phyloP scores from a whole-genome alignment of 2,113 vertebrate genomes.

The Oryzias javanicus region DNA sequence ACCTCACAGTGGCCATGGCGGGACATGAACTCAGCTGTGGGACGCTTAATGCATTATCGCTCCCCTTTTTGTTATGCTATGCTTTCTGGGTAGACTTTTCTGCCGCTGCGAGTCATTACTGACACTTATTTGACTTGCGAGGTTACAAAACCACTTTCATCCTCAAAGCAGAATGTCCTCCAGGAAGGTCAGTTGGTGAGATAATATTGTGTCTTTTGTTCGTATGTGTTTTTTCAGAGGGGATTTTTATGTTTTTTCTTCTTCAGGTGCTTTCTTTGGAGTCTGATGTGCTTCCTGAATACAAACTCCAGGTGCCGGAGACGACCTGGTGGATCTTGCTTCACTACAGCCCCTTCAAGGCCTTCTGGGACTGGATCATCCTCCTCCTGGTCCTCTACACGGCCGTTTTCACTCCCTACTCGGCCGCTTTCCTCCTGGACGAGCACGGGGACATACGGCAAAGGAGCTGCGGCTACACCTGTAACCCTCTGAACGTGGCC shows the following conservation, averaged over 20 bases:
- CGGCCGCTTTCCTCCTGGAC: conserved; percentile 89
- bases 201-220: no score
- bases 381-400: conserved; percentile 96
- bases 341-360: conserved; percentile 97
- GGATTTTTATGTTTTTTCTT: conserved; percentile 6
- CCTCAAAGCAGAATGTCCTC: conserved; percentile 26
- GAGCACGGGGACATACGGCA: conserved; percentile 83
- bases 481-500: conserved; percentile 87
- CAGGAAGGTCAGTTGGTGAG: conserved; percentile 10
- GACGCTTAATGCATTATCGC: conserved; percentile 11
- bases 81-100: conserved; percentile 4
- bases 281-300: conserved; percentile 88
- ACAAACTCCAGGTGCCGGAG: conserved; percentile 88
- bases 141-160: conserved; percentile 31
- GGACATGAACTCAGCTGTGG: conserved; percentile 22
- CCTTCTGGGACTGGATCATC: conserved; percentile 97
- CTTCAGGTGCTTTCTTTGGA: conserved; percentile 90
- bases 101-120: conserved; percentile 7
- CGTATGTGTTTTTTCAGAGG: no score
- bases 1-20: conserved; percentile 15
- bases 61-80: neutral
- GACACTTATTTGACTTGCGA: conserved; percentile 35
- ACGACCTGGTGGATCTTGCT: conserved; percentile 90
- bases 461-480: conserved; percentile 85
- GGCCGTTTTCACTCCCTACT: conserved; percentile 92